Evolutionary conservation across 1,140 invertebrate species (phyloP).

Genomic region (Macrotrachela quadricornifera): DNA sequence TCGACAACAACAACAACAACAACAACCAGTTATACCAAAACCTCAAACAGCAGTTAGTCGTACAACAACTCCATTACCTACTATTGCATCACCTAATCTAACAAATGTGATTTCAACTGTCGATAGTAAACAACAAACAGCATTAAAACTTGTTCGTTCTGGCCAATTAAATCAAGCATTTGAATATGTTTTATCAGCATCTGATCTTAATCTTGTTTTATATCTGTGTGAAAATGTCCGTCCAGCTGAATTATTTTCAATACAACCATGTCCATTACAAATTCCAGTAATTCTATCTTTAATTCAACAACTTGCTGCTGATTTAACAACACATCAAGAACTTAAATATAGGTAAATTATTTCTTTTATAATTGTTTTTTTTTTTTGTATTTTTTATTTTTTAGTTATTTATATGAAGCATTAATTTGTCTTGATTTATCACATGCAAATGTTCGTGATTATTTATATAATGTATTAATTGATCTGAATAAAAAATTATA

Average conservation of each 20-base stretch:
- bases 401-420: constrained; percentile 64
- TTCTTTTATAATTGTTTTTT: not conserved
- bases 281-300: constrained; percentile 69
- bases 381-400: constrained; percentile 1
- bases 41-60: no score
- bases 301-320: constrained; percentile 69
- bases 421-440: constrained; percentile 53
- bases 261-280: constrained; percentile 39
- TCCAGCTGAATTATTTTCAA: constrained; percentile 31
- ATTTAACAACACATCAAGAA: constrained; percentile 58
- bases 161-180: constrained; percentile 63
- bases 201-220: constrained; percentile 58
- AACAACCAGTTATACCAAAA: no score
- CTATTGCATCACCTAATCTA: no score
- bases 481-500: constrained; percentile 50
- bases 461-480: constrained; percentile 52
- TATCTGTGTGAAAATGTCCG: constrained; percentile 59
- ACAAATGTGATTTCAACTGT: no score
- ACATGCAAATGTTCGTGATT: constrained; percentile 54
- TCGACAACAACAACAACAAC: no score
- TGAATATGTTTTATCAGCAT: constrained; percentile 56
- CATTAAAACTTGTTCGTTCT: constrained; percentile 10
- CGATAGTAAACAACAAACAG: constrained; percentile 2
- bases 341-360: constrained; percentile 58
- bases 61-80: no score